phyloP scores from a whole-genome alignment of 2,888 invertebrate genomes.

The Neoaliturus tenellus region DNA sequence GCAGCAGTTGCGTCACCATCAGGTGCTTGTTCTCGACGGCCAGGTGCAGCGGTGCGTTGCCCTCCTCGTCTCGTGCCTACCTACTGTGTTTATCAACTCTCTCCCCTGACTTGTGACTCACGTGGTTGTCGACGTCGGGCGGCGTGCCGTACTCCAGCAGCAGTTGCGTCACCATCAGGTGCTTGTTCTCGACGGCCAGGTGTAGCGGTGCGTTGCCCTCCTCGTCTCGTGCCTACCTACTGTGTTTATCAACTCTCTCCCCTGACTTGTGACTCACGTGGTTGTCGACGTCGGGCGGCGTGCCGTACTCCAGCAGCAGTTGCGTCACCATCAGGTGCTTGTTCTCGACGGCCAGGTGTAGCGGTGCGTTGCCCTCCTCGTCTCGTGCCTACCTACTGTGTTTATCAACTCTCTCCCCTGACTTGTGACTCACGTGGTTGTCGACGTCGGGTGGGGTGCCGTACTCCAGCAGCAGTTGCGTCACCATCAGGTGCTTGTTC shows the following conservation, averaged over 20 bases:
- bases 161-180: slow-evolving; percentile 77
- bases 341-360: slow-evolving; percentile 78
- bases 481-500: slow-evolving; percentile 79
- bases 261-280: too few relatives aligned
- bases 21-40: slow-evolving; percentile 86
- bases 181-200: slow-evolving; percentile 82
- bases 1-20: slow-evolving; percentile 81
- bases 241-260: too few relatives aligned
- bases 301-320: slow-evolving; percentile 77
- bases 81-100: too few relatives aligned
- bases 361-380: too few relatives aligned
- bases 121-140: slow-evolving; percentile 73
- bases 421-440: too few relatives aligned
- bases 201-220: slow-evolving; percentile 84
- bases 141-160: slow-evolving; percentile 77
- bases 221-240: too few relatives aligned
- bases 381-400: slow-evolving; percentile 77
- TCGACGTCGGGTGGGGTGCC: too few relatives aligned
- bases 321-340: slow-evolving; percentile 85
- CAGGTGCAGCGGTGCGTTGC: slow-evolving; percentile 84
- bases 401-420: too few relatives aligned
- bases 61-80: slow-evolving; percentile 82
- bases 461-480: slow-evolving; percentile 76
- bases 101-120: too few relatives aligned
- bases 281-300: too few relatives aligned